Evolutionary conservation across 2,797 vertebrate species (phyloP), one percentile per base, ranked within the genome.

Genomic region (Pseudomugil gertrudae): DNA sequence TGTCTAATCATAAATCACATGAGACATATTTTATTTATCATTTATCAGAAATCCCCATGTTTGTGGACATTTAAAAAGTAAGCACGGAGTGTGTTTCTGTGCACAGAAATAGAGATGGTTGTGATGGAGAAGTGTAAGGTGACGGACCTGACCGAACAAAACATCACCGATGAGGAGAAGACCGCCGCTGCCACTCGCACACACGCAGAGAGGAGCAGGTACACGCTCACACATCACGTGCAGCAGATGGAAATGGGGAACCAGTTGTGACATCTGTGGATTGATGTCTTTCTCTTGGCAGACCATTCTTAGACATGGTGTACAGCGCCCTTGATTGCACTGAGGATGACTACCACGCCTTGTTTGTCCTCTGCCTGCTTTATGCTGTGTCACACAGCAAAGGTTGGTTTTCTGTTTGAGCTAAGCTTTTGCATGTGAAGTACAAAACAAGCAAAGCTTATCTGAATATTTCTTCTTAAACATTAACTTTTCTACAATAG

Each of bases 161-260:
- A 99, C 85, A 98, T 96, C 74, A 99, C 97, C 0, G 98, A 98
- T 0, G 98, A 99, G 80, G 98, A 99, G 88, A 99, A 99, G 89
- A 97, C 94, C 0, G 97, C 96, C 0, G 96, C 96, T n/a, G 94
- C 95, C 2, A 93, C 91, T 0, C 87, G 87, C 72, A 84, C 76
- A 19, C 85, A 90, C 48, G 64, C 80, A 8, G 87, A 91, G 36
- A 86, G 82, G 79, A 90, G 84, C 87, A 91, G 90, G 89, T 91
- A 65, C 26, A 14, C 9, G 19, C 1, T 7, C 24, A 45, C 48
- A 14, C 0, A 29, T 52, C 54, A 14, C 2, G 24, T 26, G 9
- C 23, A 56, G n/a, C 35, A 9, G 29, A 13, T 35, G 9, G 3
- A 6, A 0, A 17, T 2, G 5, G 30, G 13, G 15, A 19, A 17